Percentiles rank a stretch among this genome's conserved stretches.
Conservation (phyloP, 2,113 vertebrate genomes). For the Rafetus swinhoei region DNA sequence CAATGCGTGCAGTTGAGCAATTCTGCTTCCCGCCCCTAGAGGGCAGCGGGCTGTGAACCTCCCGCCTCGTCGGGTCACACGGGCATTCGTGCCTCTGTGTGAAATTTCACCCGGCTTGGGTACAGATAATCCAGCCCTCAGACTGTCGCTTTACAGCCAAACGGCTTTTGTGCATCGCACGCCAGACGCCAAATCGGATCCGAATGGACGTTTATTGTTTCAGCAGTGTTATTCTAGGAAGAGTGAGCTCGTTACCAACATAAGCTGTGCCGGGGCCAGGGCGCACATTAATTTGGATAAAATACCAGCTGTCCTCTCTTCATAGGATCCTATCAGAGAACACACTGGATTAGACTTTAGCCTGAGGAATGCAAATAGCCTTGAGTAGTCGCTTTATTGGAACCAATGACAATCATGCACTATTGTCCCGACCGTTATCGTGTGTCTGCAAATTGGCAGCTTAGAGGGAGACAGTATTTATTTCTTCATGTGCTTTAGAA, state of each 20-base stretch:
- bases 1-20: not conserved
- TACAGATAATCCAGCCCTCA: constrained; percentile 14
- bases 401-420: constrained; percentile 39
- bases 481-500: constrained; percentile 17
- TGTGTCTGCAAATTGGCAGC: not conserved
- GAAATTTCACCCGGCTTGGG: constrained; percentile 55
- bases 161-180: constrained; percentile 24
- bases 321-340: constrained; percentile 48
- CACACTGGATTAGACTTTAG: constrained; percentile 26
- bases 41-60: not conserved
- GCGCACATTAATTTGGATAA: constrained; percentile 54
- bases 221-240: constrained; percentile 34
- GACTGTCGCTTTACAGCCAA: constrained; percentile 25
- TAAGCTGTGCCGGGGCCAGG: constrained; percentile 25
- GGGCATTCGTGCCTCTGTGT: constrained; percentile 5
- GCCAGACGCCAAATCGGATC: constrained; percentile 53
- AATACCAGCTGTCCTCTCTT: constrained; percentile 52
- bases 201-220: constrained; percentile 55
- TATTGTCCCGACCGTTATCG: not conserved
- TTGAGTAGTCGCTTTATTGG: constrained; percentile 21
- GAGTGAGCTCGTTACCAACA: constrained; percentile 57
- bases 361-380: constrained; percentile 40
- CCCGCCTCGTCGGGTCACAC: not conserved
- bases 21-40: not conserved
- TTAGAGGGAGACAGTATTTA: not conserved